A percentile compares a stretch with the other conserved stretches of the same genome.
Conservation (phyloP, 2,888 invertebrate species). For the Tachina lurida region DNA sequence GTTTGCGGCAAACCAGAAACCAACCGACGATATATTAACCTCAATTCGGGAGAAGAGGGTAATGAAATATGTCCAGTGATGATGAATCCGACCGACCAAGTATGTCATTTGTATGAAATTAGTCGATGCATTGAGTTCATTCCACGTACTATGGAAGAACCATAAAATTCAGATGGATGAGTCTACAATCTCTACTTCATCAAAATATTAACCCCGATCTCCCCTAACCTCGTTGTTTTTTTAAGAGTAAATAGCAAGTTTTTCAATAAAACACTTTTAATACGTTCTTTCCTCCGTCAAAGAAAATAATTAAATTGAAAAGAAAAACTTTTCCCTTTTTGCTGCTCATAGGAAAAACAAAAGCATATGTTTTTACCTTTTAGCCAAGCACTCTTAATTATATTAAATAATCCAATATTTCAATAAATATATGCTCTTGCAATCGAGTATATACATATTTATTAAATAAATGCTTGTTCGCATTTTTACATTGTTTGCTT, state of each 20-base stretch:
- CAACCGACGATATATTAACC: too few species aligned
- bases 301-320: conserved; percentile 24
- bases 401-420: conserved; percentile 33
- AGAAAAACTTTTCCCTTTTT: conserved; percentile 13
- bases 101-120: too few species aligned
- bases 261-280: neutral
- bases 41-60: too few species aligned
- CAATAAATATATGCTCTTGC: neutral
- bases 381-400: conserved; percentile 29
- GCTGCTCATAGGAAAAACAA: conserved; percentile 9
- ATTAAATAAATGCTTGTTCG: conserved; percentile 31
- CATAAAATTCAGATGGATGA: too few species aligned
- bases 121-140: too few species aligned
- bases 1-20: too few species aligned
- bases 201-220: neutral
- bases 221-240: neutral
- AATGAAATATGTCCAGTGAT: too few species aligned
- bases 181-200: too few species aligned
- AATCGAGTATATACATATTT: neutral
- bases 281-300: neutral
- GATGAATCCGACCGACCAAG: too few species aligned
- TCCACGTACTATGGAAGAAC: too few species aligned
- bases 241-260: neutral
- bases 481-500: conserved; percentile 13
- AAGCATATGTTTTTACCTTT: conserved; percentile 36